phyloP scores from a whole-genome alignment of 1,140 invertebrate species.

The Rhizoglyphus robini region DNA sequence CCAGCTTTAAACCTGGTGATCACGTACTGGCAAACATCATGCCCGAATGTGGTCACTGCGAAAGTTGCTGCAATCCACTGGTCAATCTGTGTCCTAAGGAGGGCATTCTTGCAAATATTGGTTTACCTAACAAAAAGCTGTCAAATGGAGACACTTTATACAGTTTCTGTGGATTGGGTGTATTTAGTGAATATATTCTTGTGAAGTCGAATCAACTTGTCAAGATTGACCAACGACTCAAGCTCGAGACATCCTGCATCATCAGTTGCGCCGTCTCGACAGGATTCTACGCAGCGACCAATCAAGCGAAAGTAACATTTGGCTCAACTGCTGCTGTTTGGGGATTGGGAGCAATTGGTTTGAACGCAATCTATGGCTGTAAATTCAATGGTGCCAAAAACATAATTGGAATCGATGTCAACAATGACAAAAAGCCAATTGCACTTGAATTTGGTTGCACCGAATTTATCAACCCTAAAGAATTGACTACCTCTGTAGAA shows the following conservation, averaged over 20 bases:
- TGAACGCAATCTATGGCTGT: conserved; percentile 42
- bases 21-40: conserved; percentile 89
- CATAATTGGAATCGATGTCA: conserved; percentile 41
- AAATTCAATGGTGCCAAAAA: conserved; percentile 37
- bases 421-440: conserved; percentile 35
- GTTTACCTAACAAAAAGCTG: not conserved
- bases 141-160: not conserved
- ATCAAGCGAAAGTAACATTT: not conserved
- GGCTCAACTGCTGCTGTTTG: conserved; percentile 36
- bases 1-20: conserved; percentile 39
- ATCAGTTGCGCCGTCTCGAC: not conserved
- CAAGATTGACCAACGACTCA: not conserved
- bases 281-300: not conserved
- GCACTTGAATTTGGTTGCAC: conserved; percentile 41
- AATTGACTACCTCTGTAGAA: conserved; percentile 29
- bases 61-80: conserved; percentile 39
- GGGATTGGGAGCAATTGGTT: conserved; percentile 42
- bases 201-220: not conserved
- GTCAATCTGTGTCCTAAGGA: conserved; percentile 31
- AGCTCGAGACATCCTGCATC: not conserved
- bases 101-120: conserved; percentile 49
- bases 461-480: conserved; percentile 34
- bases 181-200: not conserved
- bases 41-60: conserved; percentile 86
- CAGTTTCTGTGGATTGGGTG: not conserved